phyloP scores from a whole-genome alignment of 2,888 invertebrate genomes.

The Drosophila lutescens region DNA sequence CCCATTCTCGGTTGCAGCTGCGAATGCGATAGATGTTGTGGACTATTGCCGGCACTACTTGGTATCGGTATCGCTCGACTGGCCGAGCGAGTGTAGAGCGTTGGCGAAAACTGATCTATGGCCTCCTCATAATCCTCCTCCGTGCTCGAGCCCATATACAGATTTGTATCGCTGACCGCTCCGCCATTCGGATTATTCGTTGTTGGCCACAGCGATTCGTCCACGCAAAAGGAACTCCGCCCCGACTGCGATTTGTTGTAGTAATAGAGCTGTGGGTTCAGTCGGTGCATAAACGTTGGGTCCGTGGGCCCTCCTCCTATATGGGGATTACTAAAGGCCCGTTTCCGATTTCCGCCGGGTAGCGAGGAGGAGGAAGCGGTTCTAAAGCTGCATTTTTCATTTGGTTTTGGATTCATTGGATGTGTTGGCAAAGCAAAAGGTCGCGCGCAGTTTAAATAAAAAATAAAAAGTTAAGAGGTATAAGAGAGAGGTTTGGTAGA shows the following conservation, averaged over 20 bases:
- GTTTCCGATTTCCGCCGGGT: conserved; percentile 66
- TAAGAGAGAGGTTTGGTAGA: conserved; percentile 52
- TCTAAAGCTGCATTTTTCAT: conserved; percentile 46
- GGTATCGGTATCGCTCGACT: conserved; percentile 79
- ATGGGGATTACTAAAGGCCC: conserved; percentile 82
- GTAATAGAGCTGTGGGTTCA: conserved; percentile 68
- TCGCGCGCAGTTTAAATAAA: conserved; percentile 30
- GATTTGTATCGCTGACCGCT: conserved; percentile 55
- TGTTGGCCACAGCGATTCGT: conserved; percentile 75
- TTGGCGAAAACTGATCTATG: conserved; percentile 79
- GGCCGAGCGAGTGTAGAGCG: conserved; percentile 61
- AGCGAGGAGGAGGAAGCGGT: conserved; percentile 19
- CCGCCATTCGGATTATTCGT: conserved; percentile 58
- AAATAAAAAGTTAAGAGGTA: conserved; percentile 41
- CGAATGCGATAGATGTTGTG: conserved; percentile 61
- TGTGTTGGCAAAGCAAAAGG: conserved; percentile 49
- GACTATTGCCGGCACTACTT: conserved; percentile 78
- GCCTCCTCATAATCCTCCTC: conserved; percentile 74
- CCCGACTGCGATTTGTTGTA: conserved; percentile 74
- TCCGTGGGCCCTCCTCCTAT: conserved; percentile 58
- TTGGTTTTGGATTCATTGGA: conserved; percentile 1
- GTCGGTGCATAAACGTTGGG: conserved; percentile 32
- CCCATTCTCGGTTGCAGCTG: conserved; percentile 11
- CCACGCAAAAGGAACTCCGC: conserved; percentile 75
- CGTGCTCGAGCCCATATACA: conserved; percentile 28